Evolutionary conservation across 2,888 invertebrate genomes (phyloP).

Genomic region (Anthophora plumipes): DNA sequence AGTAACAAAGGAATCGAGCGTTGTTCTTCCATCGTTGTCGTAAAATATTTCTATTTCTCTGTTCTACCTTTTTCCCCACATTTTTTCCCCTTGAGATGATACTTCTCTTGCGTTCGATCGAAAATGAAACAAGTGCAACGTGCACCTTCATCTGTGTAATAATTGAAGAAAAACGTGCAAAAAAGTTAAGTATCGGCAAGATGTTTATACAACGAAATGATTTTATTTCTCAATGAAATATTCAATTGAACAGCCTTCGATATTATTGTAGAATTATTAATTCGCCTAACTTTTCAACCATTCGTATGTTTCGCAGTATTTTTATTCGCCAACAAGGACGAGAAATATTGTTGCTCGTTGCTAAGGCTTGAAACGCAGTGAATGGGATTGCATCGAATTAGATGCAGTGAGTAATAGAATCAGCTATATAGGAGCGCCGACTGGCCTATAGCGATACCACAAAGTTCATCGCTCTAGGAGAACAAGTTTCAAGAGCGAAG

Average conservation of each 20-base stretch:
- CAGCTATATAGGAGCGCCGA: slow-evolving; percentile 47
- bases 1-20: slow-evolving; percentile 47
- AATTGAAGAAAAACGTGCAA: not conserved
- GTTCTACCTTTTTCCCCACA: not conserved
- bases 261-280: too few relatives aligned
- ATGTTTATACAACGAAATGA: not conserved
- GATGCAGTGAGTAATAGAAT: slow-evolving; percentile 66
- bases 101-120: too few relatives aligned
- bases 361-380: slow-evolving; percentile 6
- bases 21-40: slow-evolving; percentile 34
- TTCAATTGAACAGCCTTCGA: too few relatives aligned
- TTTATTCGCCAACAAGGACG: not conserved
- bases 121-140: too few relatives aligned
- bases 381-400: slow-evolving; percentile 55
- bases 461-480: slow-evolving; percentile 73
- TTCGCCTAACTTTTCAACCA: too few relatives aligned
- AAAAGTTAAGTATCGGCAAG: not conserved
- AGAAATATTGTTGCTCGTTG: slow-evolving; percentile 1
- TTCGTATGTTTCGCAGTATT: not conserved
- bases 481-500: slow-evolving; percentile 72
- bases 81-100: not conserved
- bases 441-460: slow-evolving; percentile 68
- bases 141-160: not conserved
- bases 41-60: slow-evolving; percentile 4
- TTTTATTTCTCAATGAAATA: too few relatives aligned